Base-by-base conservation (phyloP, 2,888 invertebrate genomes). In the Clusia tigrina region DNA sequence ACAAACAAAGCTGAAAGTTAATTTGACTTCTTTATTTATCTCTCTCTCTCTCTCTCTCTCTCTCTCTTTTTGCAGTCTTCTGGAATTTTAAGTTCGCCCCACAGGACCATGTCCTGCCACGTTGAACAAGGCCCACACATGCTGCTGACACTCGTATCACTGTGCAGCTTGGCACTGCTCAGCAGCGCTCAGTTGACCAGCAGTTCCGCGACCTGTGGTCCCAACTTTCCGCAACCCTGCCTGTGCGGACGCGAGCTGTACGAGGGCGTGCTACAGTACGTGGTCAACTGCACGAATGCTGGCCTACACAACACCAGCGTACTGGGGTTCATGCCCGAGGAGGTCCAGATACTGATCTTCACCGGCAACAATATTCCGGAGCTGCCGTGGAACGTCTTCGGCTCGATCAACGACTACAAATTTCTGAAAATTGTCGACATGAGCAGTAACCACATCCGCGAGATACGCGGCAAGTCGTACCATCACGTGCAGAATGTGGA, bases 381-480 rank as follows among this genome's bases (percentile, higher is more conserved):
- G 58, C 80, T 92, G 52, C 90, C 90, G 2, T 87, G 87, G 85
- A 92, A 92, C 76, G 85, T 92, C 0, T 91, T 92, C 74, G 92
- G 91, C 0, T 87, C 86, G 37, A 83, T 87, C 25, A 87, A 86
- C 63, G 85, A 86, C 55, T 86, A 89, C 63, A 86, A 85, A 23
- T 83, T 86, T 52, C 80, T 92, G 54, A 86, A 86, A 66, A 86
- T 89, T 2, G 88, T 92, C 51, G 92, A 92, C 73, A 89, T 92
- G 89, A 90, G 89, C 66, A 89, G 87, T 75, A 92, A 92, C 78
- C 86, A 87, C 17, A 91, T 92, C 48, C 81, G 86, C 52, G 89
- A 89, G 68, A 91, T 92, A 54, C 87, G 88, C 64, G 92, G 92
- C 1, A 91, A 91, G 78, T 85, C 90, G 0, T 92, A 90, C 77